Conservation (phyloP, 2,888 invertebrate species). For the Operophtera brumata region DNA sequence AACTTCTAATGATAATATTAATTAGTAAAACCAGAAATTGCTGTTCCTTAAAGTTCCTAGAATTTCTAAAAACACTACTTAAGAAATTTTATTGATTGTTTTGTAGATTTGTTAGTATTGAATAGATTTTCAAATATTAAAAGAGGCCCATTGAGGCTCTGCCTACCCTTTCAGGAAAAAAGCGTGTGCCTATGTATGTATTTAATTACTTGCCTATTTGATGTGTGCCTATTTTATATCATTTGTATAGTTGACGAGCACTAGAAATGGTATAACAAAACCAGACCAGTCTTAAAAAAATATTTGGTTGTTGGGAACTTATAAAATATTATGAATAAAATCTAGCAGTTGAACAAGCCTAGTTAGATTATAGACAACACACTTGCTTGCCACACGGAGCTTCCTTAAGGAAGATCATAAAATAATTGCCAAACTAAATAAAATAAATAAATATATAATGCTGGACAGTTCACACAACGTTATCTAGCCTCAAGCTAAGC, state of each 20-base stretch:
- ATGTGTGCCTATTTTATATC: background rate
- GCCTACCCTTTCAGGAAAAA: no score
- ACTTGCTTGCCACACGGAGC: no score
- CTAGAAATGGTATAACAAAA: constrained; percentile 4
- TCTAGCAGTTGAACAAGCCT: background rate
- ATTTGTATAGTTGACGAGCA: constrained; percentile 1
- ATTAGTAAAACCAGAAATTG: constrained; percentile 12
- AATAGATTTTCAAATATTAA: no score
- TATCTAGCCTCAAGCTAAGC: no score
- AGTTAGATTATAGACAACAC: background rate
- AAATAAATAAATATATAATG: no score
- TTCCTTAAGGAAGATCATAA: no score
- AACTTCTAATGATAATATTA: constrained; percentile 6
- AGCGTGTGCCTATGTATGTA: no score
- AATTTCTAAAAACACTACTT: background rate
- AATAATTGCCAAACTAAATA: no score
- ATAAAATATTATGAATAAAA: background rate
- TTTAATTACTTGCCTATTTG: no score
- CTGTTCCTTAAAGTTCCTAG: constrained; percentile 1
- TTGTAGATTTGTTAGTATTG: background rate
- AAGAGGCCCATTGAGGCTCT: background rate
- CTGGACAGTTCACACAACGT: no score
- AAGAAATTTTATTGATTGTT: background rate
- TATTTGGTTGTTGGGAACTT: background rate
- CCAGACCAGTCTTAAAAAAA: constrained; percentile 1